phyloP scores from a whole-genome alignment of 1,140 invertebrate genomes.

The Hormaphis cornu region DNA sequence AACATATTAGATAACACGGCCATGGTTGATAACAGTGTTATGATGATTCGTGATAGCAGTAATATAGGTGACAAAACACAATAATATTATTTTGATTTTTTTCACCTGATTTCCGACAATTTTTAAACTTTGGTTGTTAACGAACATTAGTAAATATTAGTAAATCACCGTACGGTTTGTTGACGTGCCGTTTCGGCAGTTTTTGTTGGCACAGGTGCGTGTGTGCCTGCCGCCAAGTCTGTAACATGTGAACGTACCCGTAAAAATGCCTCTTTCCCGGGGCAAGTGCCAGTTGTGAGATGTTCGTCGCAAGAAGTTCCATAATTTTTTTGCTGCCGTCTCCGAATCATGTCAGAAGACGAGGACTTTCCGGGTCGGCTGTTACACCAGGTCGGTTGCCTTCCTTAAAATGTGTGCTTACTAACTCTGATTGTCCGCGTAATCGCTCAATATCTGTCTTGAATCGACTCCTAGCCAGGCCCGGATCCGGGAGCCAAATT shows the following conservation, averaged over 20 bases:
- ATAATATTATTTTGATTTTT: no score
- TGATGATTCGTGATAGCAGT: no score
- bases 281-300: background rate
- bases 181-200: background rate
- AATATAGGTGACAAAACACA: no score
- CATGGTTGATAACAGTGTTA: no score
- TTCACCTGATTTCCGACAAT: no score
- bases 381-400: constrained; percentile 63
- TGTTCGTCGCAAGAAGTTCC: background rate
- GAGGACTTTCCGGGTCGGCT: constrained; percentile 70
- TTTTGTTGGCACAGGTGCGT: background rate
- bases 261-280: constrained; percentile 6
- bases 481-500: background rate
- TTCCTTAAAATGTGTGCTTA: no score
- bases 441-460: background rate
- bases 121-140: no score
- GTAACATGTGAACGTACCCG: background rate
- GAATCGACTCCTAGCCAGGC: background rate
- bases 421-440: no score
- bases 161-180: background rate
- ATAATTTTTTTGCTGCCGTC: background rate
- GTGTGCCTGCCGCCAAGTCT: background rate
- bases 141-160: no score
- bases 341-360: constrained; percentile 42
- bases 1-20: no score